A percentile compares a stretch with the other conserved stretches of the same genome.
Evolutionary conservation across 2,113 vertebrate genomes (phyloP).

Genomic region (Sinosuthora webbiana): DNA sequence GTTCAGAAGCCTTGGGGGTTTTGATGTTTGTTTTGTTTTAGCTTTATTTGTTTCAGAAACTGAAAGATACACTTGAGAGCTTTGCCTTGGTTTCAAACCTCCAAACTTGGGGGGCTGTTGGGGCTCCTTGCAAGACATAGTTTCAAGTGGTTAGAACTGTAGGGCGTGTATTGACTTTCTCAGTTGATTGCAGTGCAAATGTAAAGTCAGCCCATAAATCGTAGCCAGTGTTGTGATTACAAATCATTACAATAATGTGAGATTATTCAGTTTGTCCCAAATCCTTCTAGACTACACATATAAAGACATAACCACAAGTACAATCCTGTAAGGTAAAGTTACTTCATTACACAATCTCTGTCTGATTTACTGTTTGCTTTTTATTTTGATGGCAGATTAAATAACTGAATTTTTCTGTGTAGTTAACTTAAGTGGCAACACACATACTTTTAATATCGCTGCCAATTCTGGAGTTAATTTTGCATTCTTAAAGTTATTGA

Average conservation of each 20-base stretch:
- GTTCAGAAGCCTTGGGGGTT: neutral
- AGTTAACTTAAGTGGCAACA: conserved; percentile 19
- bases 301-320: conserved; percentile 51
- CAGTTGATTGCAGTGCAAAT: conserved; percentile 18
- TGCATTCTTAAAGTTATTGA: neutral
- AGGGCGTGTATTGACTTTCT: neutral
- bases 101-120: neutral
- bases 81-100: neutral
- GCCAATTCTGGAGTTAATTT: conserved; percentile 36
- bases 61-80: neutral
- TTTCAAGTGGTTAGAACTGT: neutral
- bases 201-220: conserved; percentile 16
- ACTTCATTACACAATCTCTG: conserved; percentile 33
- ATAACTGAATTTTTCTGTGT: conserved; percentile 27
- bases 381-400: conserved; percentile 52
- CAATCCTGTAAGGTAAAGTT: conserved; percentile 60
- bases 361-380: conserved; percentile 53
- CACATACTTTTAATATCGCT: neutral
- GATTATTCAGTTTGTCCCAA: conserved; percentile 58
- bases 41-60: neutral
- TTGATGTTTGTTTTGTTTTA: neutral
- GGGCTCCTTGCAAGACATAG: neutral
- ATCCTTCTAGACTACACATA: conserved; percentile 31
- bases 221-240: conserved; percentile 26
- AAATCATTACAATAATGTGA: conserved; percentile 40